A percentile compares a stretch with the other conserved stretches of the same genome.
phyloP scores from a whole-genome alignment of 2,888 invertebrate species.

The Leuctra nigra region DNA sequence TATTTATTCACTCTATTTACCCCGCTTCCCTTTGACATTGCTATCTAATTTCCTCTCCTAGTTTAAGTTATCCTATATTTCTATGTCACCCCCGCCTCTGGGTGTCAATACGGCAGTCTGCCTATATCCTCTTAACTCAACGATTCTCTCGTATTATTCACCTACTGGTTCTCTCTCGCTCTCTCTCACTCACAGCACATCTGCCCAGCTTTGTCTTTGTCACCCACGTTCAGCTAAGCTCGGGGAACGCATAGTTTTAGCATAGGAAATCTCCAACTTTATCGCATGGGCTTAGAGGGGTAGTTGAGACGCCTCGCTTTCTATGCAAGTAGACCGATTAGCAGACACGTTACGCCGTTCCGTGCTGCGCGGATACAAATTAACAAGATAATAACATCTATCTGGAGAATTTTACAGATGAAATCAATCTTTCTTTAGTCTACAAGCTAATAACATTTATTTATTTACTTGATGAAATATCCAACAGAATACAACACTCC shows the following conservation, averaged over 20 bases:
- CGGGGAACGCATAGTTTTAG: constrained; percentile 11
- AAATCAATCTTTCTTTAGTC: too few species aligned
- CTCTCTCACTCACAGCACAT: neutral
- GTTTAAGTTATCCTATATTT: constrained; percentile 19
- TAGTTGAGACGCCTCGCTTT: constrained; percentile 3
- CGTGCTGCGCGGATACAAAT: too few species aligned
- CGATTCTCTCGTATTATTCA: constrained; percentile 15
- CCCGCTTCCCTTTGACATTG: constrained; percentile 14
- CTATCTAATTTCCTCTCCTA: constrained; percentile 17
- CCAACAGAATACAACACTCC: too few species aligned
- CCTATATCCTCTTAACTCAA: constrained; percentile 9
- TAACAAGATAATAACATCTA: too few species aligned
- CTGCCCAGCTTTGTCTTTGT: neutral
- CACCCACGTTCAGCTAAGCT: neutral
- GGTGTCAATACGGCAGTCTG: constrained; percentile 15
- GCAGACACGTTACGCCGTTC: too few species aligned
- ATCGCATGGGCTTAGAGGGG: constrained; percentile 3
- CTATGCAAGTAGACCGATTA: constrained; percentile 8
- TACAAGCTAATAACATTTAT: too few species aligned
- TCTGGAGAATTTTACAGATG: too few species aligned
- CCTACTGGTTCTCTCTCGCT: constrained; percentile 11
- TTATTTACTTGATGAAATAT: too few species aligned
- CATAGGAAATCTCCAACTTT: constrained; percentile 15
- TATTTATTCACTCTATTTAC: constrained; percentile 17
- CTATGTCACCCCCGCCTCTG: constrained; percentile 14